Evolutionary conservation across 2,888 invertebrate genomes (phyloP), one percentile per base, ranked within the genome.

Genomic region (Lordiphosa andalusiaca): DNA sequence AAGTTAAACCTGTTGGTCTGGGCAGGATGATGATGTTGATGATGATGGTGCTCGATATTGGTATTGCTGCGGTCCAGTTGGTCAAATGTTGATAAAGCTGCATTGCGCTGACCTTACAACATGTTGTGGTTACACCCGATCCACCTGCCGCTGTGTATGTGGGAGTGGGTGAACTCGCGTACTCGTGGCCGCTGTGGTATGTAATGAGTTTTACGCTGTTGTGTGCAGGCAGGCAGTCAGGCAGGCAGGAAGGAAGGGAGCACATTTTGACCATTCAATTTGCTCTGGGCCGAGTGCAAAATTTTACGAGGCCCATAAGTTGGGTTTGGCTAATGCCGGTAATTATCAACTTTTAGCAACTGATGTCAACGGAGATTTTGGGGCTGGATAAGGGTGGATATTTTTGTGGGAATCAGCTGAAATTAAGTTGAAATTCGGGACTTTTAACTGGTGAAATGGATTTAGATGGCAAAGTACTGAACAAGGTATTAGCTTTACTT

Each of bases 161-260:
- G 16, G 39, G 36, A n/a, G 13, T 9, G n/a, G 9, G 9, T 48
- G 48, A 13, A 54, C 21, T 47, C 23, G 57, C 40, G 33, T 47
- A 16, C 13, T 21, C 21, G 46, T 38, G 47, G 42, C 41, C 49
- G 58, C 40, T 82, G 78, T 53, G 80, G 71, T 47, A 61, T 77
- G 82, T 80, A 84, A 84, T 80, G 84, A 71, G 80, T 84, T 84
- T 78, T 73, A 62, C 65, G 84, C 67, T 69, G 66, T 53, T 46
- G 13, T 36, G 25, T 6, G 25, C 6, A 1, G 6, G 25, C 6
- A 6, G 6, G 25, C 6, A 2, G 6, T 2, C 6, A 23, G 23
- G 23, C 23, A 6, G 6, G 23, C 23, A 6, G 23, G 5, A 23
- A 7, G 25, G 25, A 2, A 25, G 1, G 9, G 1, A 52, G 48